phyloP scores from a whole-genome alignment of 2,113 vertebrate species.

The Cromileptes altivelis region DNA sequence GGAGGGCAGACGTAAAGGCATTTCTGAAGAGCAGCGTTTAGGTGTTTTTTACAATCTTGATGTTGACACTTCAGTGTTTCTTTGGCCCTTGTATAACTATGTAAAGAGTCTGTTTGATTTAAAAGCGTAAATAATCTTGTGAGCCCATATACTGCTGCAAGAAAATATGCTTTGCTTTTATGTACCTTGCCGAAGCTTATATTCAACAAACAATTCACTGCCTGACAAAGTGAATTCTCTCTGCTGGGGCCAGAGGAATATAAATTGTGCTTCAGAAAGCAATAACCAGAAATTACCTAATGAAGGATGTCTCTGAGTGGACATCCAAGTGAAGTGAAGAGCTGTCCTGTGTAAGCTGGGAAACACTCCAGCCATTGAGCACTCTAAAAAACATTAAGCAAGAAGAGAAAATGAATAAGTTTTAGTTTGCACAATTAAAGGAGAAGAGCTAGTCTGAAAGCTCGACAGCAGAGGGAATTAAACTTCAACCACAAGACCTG shows the following conservation, averaged over 20 bases:
- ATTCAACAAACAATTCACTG: not conserved
- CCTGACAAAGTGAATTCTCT: not conserved
- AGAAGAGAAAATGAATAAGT: not conserved
- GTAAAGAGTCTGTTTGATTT: too few relatives aligned
- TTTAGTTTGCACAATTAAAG: not conserved
- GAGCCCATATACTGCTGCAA: not conserved
- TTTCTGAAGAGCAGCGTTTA: not conserved
- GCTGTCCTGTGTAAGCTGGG: not conserved
- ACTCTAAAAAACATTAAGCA: conserved; percentile 1
- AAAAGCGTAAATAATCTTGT: too few relatives aligned
- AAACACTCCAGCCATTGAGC: conserved; percentile 26
- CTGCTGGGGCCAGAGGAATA: not conserved
- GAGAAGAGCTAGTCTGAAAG: not conserved
- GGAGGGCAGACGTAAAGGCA: not conserved
- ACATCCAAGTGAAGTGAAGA: not conserved
- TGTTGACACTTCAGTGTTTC: not conserved
- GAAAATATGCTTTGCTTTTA: not conserved
- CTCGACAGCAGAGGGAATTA: not conserved
- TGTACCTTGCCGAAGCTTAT: not conserved
- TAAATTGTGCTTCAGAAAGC: conserved; percentile 5
- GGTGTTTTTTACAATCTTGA: not conserved
- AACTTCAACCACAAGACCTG: not conserved
- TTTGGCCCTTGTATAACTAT: not conserved
- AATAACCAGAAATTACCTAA: conserved; percentile 45
- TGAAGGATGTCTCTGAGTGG: conserved; percentile 37